Base-by-base conservation (phyloP, 2,113 vertebrate genomes). In the Scortum barcoo region DNA sequence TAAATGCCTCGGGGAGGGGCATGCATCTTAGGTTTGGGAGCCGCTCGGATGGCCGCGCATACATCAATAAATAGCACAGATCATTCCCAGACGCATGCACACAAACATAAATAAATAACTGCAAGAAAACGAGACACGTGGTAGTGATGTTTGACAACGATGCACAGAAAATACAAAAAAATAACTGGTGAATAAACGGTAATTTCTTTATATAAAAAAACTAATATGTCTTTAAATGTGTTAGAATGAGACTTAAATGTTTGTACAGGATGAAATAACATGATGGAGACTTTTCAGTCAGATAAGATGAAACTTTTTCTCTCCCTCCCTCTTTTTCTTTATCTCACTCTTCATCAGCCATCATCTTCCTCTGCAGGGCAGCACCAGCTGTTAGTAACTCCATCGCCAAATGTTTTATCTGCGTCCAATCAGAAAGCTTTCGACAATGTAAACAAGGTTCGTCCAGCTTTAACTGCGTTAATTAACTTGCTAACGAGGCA, bases 1-100 rank as follows among this genome's bases (percentile, higher is more conserved):
- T 40, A 11, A 65, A 65, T 33, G 72, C 61, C 68, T 72, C 65
- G 2, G 67, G 62, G 53, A 36, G 40, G 57, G 36, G 22, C 85
- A 36, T 86, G 90, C 86, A 80, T 76, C 81, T 78, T 51, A 66
- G 83, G 85, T 78, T 68, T 48, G 40, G 38, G 5, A 69, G 70
- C 33, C 4, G 6, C 56, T 42, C 65, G 7, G 70, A 36, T 66
- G n/a, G 26, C 40, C 68, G 26, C 51, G 20, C 70, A 36, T 56
- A 48, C 57, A 36, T 38, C n/a, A 58, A 61, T 24, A 33, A 75
- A 63, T n/a, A 81, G 28, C n/a, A 9, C n/a, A 30, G 61, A 53
- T 19, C 26, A 28, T 63, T 66, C 74, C 78, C 78, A 62, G 71
- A 76, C 4, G 36, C 82, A 83, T 74, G 65, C 83, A 58, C 28